These are phyloP conservation scores for Octodonta nipae DNA, from an alignment of 2,888 invertebrate species.

Conservation along the genomic window DNA sequence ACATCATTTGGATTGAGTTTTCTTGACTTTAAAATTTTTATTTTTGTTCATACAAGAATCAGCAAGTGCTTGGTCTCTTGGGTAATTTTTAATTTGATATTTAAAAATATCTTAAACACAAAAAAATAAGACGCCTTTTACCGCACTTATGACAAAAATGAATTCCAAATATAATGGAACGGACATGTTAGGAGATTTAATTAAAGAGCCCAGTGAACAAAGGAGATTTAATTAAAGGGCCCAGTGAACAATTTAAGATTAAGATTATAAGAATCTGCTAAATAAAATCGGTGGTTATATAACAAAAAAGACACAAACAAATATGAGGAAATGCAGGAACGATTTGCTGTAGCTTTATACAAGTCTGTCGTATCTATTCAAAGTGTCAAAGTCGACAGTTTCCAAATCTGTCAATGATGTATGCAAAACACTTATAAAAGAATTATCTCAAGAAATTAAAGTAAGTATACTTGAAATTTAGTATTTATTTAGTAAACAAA, in stretches of 20 bases:
- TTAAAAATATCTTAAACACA: no score
- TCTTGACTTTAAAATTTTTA: no score
- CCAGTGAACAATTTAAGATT: constrained; percentile 15
- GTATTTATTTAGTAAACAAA: background rate
- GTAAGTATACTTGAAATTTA: constrained; percentile 4
- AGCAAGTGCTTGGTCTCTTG: no score
- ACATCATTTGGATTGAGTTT: no score
- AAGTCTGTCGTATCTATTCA: constrained; percentile 9
- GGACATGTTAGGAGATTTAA: background rate
- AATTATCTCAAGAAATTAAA: constrained; percentile 7
- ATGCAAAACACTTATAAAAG: constrained; percentile 7
- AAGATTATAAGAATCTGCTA: constrained; percentile 15
- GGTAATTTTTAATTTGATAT: no score
- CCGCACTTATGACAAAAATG: no score
- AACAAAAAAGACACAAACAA: constrained; percentile 14
- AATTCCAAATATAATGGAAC: background rate
- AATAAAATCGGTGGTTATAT: constrained; percentile 13
- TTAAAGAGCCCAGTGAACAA: constrained; percentile 1
- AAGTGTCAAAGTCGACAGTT: constrained; percentile 9
- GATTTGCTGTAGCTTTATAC: constrained; percentile 9
- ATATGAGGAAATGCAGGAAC: constrained; percentile 12
- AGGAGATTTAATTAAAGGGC: no score
- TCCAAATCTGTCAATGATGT: constrained; percentile 8
- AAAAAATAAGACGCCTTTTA: no score
- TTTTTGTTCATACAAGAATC: no score